Base-by-base conservation (phyloP, 1,140 invertebrate genomes). In the Drosophila obscura region DNA sequence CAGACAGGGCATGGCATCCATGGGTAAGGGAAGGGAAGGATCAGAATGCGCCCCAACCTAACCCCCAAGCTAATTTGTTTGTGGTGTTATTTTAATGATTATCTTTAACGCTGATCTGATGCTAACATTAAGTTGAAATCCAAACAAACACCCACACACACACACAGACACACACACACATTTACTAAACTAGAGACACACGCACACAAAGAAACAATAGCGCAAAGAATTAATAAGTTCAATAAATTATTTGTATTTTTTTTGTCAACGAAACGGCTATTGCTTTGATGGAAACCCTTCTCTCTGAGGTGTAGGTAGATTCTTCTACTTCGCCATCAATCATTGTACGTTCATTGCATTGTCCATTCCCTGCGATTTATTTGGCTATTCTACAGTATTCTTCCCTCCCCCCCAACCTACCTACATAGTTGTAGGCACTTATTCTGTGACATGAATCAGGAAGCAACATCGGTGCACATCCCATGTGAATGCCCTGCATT, bases 161-260 rank as follows among this genome's bases (percentile, higher is more conserved):
- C 28, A 13, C 11, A 63, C 43, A 28, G n/a, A 26, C 48, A 43
- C 56, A 61, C 31, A 11, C 50, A 41, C 31, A 67, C 53, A 44
- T 48, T 28, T 46, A 26, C 28, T 15, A 26, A 11, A 28, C 13
- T 19, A 26, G 45, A 65, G 15, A 15, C 43, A 74, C 28, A 55
- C 16, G 49, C 43, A 60, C 5, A 66, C n/a, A 77, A 26, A 48
- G n/a, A 24, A 52, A 71, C 19, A 58, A 67, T 46, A 65, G 53
- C 41, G 57, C 78, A 58, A 66, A 74, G 28, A 50, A 51, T 31
- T 69, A 67, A 67, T 67, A 80, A 84, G 77, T 79, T 83, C 71
- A 83, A 84, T 84, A 84, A 87, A 85, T 81, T 85, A 85, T 87
- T 87, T 76, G 58, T 87, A 84, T 77, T 81, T 85, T 78, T 57